A percentile compares a stretch with the other conserved stretches of the same genome.
Evolutionary conservation across 2,113 vertebrate species (phyloP).

Genomic region (Caracal caracal): DNA sequence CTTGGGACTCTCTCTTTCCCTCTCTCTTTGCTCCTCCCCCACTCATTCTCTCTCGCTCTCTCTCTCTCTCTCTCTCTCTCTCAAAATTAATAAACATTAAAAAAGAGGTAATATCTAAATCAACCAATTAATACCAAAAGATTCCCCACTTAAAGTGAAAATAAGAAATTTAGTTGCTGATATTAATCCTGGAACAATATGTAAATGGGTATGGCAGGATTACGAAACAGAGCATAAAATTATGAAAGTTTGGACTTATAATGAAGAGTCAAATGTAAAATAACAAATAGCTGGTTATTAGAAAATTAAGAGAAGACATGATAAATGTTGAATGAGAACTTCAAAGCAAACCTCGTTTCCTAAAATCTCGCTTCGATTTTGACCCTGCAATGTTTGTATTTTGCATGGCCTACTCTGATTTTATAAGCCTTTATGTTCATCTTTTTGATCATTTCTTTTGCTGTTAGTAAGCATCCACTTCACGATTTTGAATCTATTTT

Average conservation of each 20-base stretch:
- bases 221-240: neutral
- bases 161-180: neutral
- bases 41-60: no score
- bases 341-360: neutral
- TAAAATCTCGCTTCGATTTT: neutral
- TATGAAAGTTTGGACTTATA: neutral
- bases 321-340: neutral
- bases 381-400: neutral
- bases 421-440: neutral
- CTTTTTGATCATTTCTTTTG: conserved; percentile 23
- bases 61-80: no score
- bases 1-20: no score
- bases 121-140: neutral
- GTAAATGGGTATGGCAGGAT: neutral
- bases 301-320: conserved; percentile 14
- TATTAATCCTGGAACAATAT: conserved; percentile 20
- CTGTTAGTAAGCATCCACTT: neutral
- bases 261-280: neutral
- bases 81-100: no score
- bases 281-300: neutral
- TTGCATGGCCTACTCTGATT: neutral
- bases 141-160: conserved; percentile 13
- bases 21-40: no score
- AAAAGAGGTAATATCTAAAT: neutral
- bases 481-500: conserved; percentile 41